Conservation (phyloP, 2,113 vertebrate species). For the Pachycephala philippinensis region DNA sequence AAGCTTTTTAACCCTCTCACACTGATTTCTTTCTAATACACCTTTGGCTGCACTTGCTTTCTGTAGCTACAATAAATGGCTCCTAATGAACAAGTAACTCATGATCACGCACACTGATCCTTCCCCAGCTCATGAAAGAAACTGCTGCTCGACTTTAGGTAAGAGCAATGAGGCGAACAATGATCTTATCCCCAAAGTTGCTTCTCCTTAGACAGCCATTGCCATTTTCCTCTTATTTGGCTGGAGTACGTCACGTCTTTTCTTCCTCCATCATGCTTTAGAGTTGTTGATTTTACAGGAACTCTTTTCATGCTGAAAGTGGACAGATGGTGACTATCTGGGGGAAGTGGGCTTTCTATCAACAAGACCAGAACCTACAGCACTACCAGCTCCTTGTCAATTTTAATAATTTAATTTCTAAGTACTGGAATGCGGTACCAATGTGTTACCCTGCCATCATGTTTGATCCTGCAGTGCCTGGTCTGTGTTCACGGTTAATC, state of each 20-base stretch:
- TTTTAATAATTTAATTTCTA: background rate
- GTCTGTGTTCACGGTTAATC: background rate
- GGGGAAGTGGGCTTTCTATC: background rate
- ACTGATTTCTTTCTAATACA: background rate
- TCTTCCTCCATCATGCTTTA: background rate
- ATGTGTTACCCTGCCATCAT: background rate
- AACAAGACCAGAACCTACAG: background rate
- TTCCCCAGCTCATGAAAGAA: background rate
- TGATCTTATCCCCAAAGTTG: background rate
- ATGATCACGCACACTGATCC: background rate
- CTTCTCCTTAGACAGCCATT: background rate
- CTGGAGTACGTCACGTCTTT: accelerated
- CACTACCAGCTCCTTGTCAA: background rate
- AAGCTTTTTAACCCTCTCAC: background rate
- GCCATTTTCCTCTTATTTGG: background rate
- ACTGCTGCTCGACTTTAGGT: background rate
- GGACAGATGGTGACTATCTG: background rate
- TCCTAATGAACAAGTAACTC: background rate
- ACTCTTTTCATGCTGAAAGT: background rate
- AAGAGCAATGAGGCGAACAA: background rate
- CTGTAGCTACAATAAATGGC: background rate
- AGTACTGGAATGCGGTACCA: background rate
- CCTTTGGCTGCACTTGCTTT: background rate
- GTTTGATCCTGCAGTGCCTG: background rate
- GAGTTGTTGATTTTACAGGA: background rate